Evolutionary conservation across 2,113 vertebrate genomes (phyloP).

Genomic region (Carassius gibelio): DNA sequence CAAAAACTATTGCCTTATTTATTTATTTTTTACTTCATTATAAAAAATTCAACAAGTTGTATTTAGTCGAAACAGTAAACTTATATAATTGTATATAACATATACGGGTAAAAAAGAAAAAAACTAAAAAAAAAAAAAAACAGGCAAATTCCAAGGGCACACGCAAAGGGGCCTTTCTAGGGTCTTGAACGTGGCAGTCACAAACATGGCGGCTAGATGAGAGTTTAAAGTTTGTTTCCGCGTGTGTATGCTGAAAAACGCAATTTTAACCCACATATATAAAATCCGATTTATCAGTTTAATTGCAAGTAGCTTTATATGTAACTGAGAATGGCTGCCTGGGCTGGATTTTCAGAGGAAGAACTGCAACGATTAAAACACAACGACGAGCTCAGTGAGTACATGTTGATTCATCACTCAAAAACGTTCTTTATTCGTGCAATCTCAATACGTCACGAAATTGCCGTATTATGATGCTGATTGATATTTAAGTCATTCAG

Average conservation of each 20-base stretch:
- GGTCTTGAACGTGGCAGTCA: constrained; percentile 79
- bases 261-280: neutral
- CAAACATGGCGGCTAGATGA: constrained; percentile 68
- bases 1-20: neutral
- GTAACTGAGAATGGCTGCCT: constrained; percentile 77
- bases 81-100: neutral
- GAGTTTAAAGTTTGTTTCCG: accelerated
- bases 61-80: neutral
- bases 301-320: neutral
- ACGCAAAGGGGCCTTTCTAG: neutral
- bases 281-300: neutral
- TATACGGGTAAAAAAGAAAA: neutral
- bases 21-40: neutral
- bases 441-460: neutral
- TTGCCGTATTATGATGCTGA: neutral
- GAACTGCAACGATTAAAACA: constrained; percentile 81
- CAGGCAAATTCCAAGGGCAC: constrained; percentile 63
- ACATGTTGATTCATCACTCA: neutral
- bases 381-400: constrained; percentile 68
- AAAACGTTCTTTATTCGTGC: neutral
- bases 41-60: neutral
- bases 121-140: neutral
- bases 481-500: neutral
- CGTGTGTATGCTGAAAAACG: neutral
- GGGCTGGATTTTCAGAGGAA: constrained; percentile 93